A percentile compares a stretch with the other conserved stretches of the same genome.
Conservation (phyloP, 1,140 invertebrate genomes). For the Meloidogyne floridensis region DNA sequence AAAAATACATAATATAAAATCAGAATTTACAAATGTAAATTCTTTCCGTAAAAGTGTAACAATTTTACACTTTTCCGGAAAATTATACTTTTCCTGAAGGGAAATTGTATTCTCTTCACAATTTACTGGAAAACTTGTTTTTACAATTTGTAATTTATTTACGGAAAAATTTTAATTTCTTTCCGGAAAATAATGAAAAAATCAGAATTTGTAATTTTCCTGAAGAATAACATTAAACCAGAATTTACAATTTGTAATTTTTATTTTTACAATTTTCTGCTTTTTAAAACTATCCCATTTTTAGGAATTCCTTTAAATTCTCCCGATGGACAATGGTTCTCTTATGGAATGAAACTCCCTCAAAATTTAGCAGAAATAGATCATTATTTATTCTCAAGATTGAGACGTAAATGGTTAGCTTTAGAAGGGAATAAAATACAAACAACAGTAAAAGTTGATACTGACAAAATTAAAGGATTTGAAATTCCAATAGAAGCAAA, state of each 20-base stretch:
- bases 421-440: constrained; percentile 70
- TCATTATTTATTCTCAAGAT: constrained; percentile 68
- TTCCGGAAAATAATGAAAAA: no score
- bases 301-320: constrained; percentile 15
- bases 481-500: constrained; percentile 43
- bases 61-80: no score
- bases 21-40: no score
- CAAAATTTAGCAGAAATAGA: constrained; percentile 70
- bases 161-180: background rate
- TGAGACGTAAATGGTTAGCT: constrained; percentile 66
- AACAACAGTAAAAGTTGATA: constrained; percentile 77
- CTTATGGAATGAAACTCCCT: constrained; percentile 74
- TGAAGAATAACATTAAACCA: background rate
- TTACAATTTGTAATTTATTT: background rate
- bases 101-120: no score
- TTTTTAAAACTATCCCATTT: background rate
- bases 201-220: background rate
- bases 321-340: constrained; percentile 73
- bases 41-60: no score
- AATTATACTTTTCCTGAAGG: no score
- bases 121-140: no score
- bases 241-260: background rate
- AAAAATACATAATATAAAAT: no score
- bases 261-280: constrained; percentile 14
- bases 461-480: constrained; percentile 72